A percentile compares a stretch with the other conserved stretches of the same genome.
phyloP scores from a whole-genome alignment of 2,888 invertebrate species.

The Cryptophagus acutangulus region DNA sequence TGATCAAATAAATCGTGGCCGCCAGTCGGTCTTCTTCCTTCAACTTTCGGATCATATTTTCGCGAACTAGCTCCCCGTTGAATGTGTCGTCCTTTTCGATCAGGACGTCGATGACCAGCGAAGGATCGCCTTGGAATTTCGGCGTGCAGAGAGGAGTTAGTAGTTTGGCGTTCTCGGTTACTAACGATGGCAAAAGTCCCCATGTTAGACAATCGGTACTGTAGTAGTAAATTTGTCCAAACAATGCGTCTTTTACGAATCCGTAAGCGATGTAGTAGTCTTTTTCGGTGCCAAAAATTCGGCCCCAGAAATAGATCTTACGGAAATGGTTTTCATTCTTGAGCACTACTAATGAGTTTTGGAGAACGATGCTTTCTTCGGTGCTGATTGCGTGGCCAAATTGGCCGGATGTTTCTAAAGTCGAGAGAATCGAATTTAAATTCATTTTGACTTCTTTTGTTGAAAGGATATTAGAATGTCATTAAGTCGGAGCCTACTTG shows the following conservation, averaged over 20 bases:
- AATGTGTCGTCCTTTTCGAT: conserved; percentile 54
- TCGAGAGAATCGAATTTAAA: conserved; percentile 50
- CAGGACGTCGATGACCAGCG: conserved; percentile 48
- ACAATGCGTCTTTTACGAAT: conserved; percentile 65
- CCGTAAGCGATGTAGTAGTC: conserved; percentile 86
- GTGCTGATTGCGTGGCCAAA: conserved; percentile 67
- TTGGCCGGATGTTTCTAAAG: conserved; percentile 53
- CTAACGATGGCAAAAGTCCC: conserved; percentile 56
- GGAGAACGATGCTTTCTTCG: conserved; percentile 67
- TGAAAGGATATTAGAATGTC: too few species aligned
- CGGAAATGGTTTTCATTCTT: conserved; percentile 82
- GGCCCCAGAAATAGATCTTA: conserved; percentile 82
- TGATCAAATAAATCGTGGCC: conserved; percentile 65
- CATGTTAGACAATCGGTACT: conserved; percentile 68
- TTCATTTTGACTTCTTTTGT: conserved; percentile 57
- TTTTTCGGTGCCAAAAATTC: conserved; percentile 66
- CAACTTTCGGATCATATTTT: conserved; percentile 50
- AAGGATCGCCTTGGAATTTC: conserved; percentile 50
- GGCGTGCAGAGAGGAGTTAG: conserved; percentile 46
- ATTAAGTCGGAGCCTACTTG: too few species aligned
- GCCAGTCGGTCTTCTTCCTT: conserved; percentile 78
- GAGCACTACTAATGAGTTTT: conserved; percentile 72
- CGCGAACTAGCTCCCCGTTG: conserved; percentile 51
- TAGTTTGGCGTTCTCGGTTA: conserved; percentile 45
- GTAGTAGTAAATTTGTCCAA: conserved; percentile 72